Evolutionary conservation across 2,888 invertebrate species (phyloP), one percentile per base, ranked within the genome.

Genomic region (Drosophila affinis): DNA sequence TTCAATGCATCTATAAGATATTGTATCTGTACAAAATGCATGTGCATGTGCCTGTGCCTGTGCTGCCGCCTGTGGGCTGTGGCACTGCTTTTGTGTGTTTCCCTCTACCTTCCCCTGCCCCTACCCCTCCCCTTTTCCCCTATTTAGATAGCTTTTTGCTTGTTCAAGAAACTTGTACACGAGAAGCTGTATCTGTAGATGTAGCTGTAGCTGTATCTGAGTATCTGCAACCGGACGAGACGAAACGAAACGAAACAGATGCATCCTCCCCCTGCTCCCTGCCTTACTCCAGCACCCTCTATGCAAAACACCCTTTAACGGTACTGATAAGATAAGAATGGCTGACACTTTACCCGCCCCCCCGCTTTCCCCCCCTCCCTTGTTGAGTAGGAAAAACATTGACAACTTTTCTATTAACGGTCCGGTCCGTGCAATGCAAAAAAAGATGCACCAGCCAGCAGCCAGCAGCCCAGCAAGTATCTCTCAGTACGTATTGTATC

Each of bases 361-460:
- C 18, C 18, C 18, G 2, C 18, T 18, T 18, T 18, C 18, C 18
- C 10, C 27, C 27, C 29, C 14, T n/a, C n/a, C n/a, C n/a, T n/a
- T n/a, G n/a, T 34, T 49, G 24, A 32, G 47, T 47, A 39, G 39
- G 12, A 51, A 75, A 75, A 74, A 71, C 74, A 75, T 72, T 76
- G 87, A 88, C 83, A 88, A 83, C 76, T 88, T 88, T 84, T 83
- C 84, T 87, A 84, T 84, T 88, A 88, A 88, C 73, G 74, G 57
- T 29, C 29, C 29, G 27, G 24, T 24, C 55, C 62, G 61, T 72
- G 56, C 71, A 55, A 52, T 53, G 48, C 48, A 21, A 49, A 45
- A 45, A 79, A 75, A 71, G 55, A 39, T 14, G n/a, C 39, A 29
- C 29, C 29, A 70, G 52, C 65, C 68, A 17, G 63, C 69, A 75